Conservation (phyloP, 2,113 vertebrate species). For the Lagenorhynchus albirostris region DNA sequence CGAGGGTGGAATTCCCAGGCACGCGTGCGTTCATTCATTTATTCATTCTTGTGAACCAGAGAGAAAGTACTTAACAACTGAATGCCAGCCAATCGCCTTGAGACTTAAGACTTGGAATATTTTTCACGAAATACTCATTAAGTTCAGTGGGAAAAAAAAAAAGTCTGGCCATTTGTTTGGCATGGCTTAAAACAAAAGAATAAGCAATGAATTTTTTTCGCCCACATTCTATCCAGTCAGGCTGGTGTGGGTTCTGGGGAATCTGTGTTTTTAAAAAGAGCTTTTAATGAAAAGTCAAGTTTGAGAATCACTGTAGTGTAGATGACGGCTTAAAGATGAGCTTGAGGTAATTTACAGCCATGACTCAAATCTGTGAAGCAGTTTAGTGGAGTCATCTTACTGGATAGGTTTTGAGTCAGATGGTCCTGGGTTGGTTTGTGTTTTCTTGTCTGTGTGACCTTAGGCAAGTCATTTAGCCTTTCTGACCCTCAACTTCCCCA, state of each 20-base stretch:
- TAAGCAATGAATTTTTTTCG: not conserved
- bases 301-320: not conserved
- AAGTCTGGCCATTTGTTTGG: not conserved
- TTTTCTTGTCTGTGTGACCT: conserved; percentile 40
- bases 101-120: not conserved
- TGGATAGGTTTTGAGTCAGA: not conserved
- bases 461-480: conserved; percentile 25
- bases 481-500: conserved; percentile 42
- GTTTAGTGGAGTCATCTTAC: not conserved
- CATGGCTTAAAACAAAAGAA: not conserved
- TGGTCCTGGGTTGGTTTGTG: not conserved
- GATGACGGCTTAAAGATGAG: not conserved
- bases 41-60: not conserved
- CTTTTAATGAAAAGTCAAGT: not conserved
- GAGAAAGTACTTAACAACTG: not conserved
- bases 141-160: not conserved
- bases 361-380: not conserved
- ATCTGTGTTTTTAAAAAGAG: not conserved
- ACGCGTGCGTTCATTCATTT: not conserved
- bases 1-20: not conserved
- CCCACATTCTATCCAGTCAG: not conserved
- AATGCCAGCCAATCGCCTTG: not conserved
- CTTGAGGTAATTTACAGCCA: not conserved
- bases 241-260: not conserved
- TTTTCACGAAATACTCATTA: not conserved